Percentiles rank a stretch among this genome's conserved stretches.
Evolutionary conservation across 2,888 invertebrate species (phyloP).

Genomic region (Chrysolina oricalcia): DNA sequence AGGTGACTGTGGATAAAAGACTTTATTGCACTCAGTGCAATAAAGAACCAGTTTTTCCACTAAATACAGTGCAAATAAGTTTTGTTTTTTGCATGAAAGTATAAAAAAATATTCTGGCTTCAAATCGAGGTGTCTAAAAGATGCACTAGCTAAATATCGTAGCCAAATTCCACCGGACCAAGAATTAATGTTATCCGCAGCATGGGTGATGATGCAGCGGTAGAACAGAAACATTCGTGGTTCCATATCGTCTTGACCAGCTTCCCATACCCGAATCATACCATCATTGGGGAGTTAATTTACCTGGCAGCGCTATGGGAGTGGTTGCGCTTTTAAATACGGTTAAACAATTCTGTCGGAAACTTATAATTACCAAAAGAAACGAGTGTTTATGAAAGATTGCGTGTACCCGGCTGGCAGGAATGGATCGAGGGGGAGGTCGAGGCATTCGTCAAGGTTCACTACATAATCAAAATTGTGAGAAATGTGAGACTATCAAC

Average conservation of each 20-base stretch:
- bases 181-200: not conserved
- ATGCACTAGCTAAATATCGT: not conserved
- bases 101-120: not conserved
- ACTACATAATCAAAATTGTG: not conserved
- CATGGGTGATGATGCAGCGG: not conserved
- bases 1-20: no score
- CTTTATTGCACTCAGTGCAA: no score
- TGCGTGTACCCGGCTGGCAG: slow-evolving; percentile 59
- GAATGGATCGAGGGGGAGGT: slow-evolving; percentile 35
- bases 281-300: slow-evolving; percentile 43
- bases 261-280: slow-evolving; percentile 44
- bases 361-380: slow-evolving; percentile 59
- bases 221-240: not conserved
- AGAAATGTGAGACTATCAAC: no score
- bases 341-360: slow-evolving; percentile 52
- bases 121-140: not conserved
- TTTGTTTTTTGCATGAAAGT: no score
- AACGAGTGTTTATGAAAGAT: slow-evolving; percentile 57
- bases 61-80: no score
- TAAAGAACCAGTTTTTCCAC: no score
- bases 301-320: slow-evolving; percentile 50
- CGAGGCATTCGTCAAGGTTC: not conserved
- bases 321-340: slow-evolving; percentile 55
- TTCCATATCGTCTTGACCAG: slow-evolving; percentile 21
- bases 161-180: not conserved